phyloP scores from a whole-genome alignment of 2,888 invertebrate species.

The Steromphala cineraria region DNA sequence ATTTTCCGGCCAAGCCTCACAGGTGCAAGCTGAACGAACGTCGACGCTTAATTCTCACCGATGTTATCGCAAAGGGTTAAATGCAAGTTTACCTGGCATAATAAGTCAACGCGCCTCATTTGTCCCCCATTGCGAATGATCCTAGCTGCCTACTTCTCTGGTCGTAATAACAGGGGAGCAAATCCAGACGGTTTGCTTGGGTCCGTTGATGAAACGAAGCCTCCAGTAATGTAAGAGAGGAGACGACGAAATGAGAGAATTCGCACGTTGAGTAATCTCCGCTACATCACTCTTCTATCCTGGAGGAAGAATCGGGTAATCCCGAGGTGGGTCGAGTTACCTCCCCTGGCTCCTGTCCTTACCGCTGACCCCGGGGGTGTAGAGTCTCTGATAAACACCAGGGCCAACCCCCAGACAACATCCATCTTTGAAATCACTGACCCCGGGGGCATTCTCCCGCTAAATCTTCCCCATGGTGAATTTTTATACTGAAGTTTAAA shows the following conservation, averaged over 20 bases:
- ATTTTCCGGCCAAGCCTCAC: slow-evolving; percentile 16
- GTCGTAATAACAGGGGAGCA: not conserved
- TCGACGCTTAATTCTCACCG: slow-evolving; percentile 6
- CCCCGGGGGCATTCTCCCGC: not conserved
- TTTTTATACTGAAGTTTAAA: slow-evolving; percentile 7
- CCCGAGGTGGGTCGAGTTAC: not conserved
- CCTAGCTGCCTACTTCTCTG: not conserved
- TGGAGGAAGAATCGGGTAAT: not conserved
- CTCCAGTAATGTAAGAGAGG: not conserved
- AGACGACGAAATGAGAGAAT: not conserved
- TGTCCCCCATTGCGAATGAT: not conserved
- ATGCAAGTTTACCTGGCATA: not conserved
- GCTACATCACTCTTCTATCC: not conserved
- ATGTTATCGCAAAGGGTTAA: slow-evolving; percentile 9
- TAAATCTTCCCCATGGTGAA: slow-evolving; percentile 6
- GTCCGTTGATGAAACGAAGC: not conserved
- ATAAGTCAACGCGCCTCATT: not conserved
- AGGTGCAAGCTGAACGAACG: not conserved
- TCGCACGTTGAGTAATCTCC: slow-evolving; percentile 7
- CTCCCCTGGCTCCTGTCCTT: not conserved
- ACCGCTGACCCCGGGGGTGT: not conserved
- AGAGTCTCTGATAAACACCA: slow-evolving; percentile 11
- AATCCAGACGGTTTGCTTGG: slow-evolving; percentile 3
- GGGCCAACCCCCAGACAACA: not conserved
- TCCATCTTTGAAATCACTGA: not conserved